Evolutionary conservation across 1,140 invertebrate species (phyloP), one percentile per base, ranked within the genome.

Genomic region (Brachionus manjavacas): DNA sequence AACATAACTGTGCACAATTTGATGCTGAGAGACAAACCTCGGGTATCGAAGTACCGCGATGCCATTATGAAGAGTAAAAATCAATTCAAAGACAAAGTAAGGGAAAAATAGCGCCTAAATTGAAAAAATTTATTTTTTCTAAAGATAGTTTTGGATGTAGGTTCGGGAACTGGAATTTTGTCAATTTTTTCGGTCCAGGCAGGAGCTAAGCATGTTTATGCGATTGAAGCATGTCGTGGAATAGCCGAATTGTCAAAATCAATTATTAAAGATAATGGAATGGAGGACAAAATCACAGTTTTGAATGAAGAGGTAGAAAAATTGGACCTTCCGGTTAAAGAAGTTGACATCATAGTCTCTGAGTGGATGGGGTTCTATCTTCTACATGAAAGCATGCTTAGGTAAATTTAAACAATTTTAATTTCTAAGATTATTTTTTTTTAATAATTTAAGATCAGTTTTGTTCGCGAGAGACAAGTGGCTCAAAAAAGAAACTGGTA

Each of bases 291-390:
- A 68, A 96, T 99, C 81, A 91, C 93, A 85, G 95, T 99, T 2
- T 93, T 99, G 87, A 93, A 96, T 66, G 96, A 97, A 11, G 99
- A 99, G 92, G 96, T 99, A 86, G 97, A 99, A 91, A 97, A 99
- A 91, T 95, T 99, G 66, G 94, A 95, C 84, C 89, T 99, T 84
- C 96, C 96, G 52, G n/a, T 84, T 43, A 96, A 99, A 89, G 92
- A 92, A 86, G 96, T 99, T 14, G 97, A 99, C 90, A 93, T 97
- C 41, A 98, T 99, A 86, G 96, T 99, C 85, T 98, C 96, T 12
- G 97, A 99, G 90, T 97, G 97, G 0, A 99, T 99, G 97, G 97
- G 97, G 31, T 99, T 99, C 87, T 99, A 99, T 96, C 91, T 99
- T 11, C 98, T 98, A 88, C 99, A 99, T 90, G 97, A 99, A 90